These are phyloP conservation scores for Siniperca undulata DNA, from an alignment of 2,797 vertebrate species.

Conservation along the genomic window DNA sequence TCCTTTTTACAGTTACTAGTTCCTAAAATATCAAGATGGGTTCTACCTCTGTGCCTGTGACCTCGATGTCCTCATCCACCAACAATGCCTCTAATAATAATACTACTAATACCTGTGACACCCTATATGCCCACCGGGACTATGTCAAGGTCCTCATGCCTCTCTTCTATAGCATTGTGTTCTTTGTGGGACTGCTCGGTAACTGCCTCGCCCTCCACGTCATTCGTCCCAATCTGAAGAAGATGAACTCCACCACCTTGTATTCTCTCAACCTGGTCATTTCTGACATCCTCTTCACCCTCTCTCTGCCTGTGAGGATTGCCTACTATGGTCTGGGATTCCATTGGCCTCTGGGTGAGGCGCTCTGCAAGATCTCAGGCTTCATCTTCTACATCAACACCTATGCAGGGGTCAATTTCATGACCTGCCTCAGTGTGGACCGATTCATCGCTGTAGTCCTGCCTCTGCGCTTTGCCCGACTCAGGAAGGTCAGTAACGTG, in stretches of 20 bases:
- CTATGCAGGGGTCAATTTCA: slow-evolving; percentile 96
- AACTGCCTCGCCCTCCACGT: slow-evolving; percentile 93
- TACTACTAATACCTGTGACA: slow-evolving; percentile 75
- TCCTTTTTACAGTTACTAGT: slow-evolving; percentile 46
- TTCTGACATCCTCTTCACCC: slow-evolving; percentile 94
- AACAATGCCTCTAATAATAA: slow-evolving; percentile 15
- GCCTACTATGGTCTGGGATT: slow-evolving; percentile 93
- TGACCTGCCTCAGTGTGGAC: slow-evolving; percentile 97
- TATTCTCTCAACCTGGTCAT: slow-evolving; percentile 95
- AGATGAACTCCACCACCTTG: slow-evolving; percentile 97
- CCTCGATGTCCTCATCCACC: neutral
- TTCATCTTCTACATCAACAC: slow-evolving; percentile 97
- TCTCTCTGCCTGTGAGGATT: slow-evolving; percentile 90
- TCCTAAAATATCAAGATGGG: slow-evolving; percentile 52
- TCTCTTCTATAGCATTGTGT: slow-evolving; percentile 88
- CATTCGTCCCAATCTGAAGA: slow-evolving; percentile 93
- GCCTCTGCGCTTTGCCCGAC: slow-evolving; percentile 88
- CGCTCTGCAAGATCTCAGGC: slow-evolving; percentile 87
- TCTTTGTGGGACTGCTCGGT: slow-evolving; percentile 90
- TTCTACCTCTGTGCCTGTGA: neutral
- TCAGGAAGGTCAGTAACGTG: slow-evolving; percentile 90
- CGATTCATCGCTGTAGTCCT: slow-evolving; percentile 95
- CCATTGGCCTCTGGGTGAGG: slow-evolving; percentile 92
- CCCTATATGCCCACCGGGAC: slow-evolving; percentile 89
- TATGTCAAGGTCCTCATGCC: slow-evolving; percentile 90